Evolutionary conservation across 2,113 vertebrate genomes (phyloP).

Genomic region (Paramormyrops kingsleyae): DNA sequence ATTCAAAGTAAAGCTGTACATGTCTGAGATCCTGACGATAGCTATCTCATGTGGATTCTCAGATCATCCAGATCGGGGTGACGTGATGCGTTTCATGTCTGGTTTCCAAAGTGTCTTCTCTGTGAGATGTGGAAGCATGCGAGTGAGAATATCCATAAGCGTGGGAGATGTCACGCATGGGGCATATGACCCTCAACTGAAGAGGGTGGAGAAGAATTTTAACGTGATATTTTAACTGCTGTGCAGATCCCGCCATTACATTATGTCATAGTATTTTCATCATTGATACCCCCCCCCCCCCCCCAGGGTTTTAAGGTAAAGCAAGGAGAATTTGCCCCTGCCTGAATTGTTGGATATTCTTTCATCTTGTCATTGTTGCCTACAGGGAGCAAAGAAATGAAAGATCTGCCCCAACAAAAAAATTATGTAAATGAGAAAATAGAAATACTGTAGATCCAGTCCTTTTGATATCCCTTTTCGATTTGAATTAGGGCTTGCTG

Average conservation of each 20-base stretch:
- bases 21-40: slow-evolving; percentile 37
- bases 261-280: neutral
- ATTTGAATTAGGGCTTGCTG: neutral
- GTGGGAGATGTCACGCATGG: neutral
- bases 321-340: neutral
- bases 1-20: slow-evolving; percentile 22
- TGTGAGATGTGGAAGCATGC: neutral
- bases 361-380: neutral
- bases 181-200: neutral
- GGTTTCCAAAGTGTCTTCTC: slow-evolving; percentile 10
- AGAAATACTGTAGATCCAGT: neutral
- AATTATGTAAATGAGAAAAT: neutral
- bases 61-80: slow-evolving; percentile 44
- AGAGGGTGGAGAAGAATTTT: neutral
- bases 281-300: neutral
- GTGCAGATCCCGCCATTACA: neutral
- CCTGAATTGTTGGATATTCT: neutral
- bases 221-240: neutral
- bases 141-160: neutral
- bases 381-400: neutral
- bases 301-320: neutral
- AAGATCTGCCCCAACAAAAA: neutral
- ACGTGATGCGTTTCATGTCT: slow-evolving; percentile 32
- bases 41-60: slow-evolving; percentile 26
- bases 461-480: neutral